Conservation (phyloP, 2,888 invertebrate species). For the Rotaria socialis region DNA sequence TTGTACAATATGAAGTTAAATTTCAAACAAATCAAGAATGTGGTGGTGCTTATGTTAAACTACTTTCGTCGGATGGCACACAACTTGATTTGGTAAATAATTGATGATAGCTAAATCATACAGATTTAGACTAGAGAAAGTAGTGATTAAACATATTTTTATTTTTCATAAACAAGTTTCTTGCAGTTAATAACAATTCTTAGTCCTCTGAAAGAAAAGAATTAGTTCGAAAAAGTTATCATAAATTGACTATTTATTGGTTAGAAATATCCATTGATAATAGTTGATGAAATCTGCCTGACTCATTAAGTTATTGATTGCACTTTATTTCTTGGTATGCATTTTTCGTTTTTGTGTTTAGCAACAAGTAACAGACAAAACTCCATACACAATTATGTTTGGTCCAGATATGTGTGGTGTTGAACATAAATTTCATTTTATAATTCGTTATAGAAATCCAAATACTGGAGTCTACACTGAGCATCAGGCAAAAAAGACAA, state of each 20-base stretch:
- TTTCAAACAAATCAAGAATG: constrained; percentile 95
- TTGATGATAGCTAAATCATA: no score
- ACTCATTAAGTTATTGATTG: no score
- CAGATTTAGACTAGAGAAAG: no score
- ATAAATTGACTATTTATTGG: no score
- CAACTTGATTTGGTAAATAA: constrained; percentile 20
- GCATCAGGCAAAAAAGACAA: constrained; percentile 89
- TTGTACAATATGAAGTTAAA: constrained; percentile 73
- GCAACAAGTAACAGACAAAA: constrained; percentile 83
- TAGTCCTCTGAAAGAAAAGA: no score
- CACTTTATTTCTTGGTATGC: no score
- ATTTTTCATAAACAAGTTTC: no score
- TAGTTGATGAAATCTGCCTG: no score
- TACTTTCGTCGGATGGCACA: constrained; percentile 69
- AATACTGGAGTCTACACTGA: constrained; percentile 81
- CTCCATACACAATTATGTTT: constrained; percentile 97
- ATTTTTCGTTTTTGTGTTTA: constrained; percentile 51
- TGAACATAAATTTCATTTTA: constrained; percentile 80
- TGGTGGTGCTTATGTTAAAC: constrained; percentile 93
- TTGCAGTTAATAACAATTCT: no score
- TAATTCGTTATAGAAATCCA: constrained; percentile 91
- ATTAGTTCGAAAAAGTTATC: no score
- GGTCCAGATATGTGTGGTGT: constrained; percentile 98
- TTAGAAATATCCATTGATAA: no score
- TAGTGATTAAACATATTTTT: no score